These are phyloP conservation scores for Harpalus rubripes DNA, from an alignment of 2,888 invertebrate genomes.

Conservation along the genomic window DNA sequence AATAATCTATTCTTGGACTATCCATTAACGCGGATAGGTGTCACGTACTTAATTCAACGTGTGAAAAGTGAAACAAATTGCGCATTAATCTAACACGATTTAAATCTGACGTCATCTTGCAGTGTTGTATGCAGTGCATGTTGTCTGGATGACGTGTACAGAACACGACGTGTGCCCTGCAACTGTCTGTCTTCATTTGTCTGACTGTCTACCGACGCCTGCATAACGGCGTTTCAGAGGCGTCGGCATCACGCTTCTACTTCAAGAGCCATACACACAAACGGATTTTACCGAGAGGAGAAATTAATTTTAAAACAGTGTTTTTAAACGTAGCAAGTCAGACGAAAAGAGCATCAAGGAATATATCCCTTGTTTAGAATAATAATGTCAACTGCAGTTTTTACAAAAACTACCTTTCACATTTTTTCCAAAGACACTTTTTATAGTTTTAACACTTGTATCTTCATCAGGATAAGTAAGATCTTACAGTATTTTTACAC, in stretches of 20 bases:
- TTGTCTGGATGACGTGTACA: background rate
- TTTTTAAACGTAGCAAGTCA: too few species aligned
- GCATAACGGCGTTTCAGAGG: background rate
- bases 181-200: slow-evolving; percentile 43
- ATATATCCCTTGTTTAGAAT: too few species aligned
- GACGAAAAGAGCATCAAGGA: too few species aligned
- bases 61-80: slow-evolving; percentile 6
- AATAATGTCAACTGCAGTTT: too few species aligned
- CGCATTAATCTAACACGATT: background rate
- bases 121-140: slow-evolving; percentile 8
- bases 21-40: background rate
- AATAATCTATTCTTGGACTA: background rate
- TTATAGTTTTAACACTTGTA: too few species aligned
- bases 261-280: too few species aligned
- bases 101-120: background rate
- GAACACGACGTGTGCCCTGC: slow-evolving; percentile 42
- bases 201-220: slow-evolving; percentile 9
- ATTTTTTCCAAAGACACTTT: too few species aligned
- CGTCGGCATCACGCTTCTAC: background rate
- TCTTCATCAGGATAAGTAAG: too few species aligned
- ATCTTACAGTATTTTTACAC: too few species aligned
- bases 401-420: too few species aligned
- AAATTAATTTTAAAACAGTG: too few species aligned
- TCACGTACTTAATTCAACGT: background rate
- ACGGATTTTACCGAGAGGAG: too few species aligned